These are phyloP conservation scores for Megaustenia siamemsis DNA, from an alignment of 2,888 invertebrate species.

Conservation along the genomic window DNA sequence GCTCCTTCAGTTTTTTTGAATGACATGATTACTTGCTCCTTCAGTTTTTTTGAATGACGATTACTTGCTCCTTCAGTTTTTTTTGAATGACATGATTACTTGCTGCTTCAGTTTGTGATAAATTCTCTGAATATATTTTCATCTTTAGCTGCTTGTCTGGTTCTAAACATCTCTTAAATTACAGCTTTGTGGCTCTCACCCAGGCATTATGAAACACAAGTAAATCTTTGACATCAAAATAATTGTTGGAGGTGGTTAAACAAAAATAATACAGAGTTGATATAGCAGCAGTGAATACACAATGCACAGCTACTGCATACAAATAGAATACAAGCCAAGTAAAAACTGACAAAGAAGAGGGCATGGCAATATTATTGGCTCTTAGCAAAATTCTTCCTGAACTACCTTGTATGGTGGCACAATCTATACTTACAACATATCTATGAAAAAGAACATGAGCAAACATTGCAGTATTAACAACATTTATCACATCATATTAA, in stretches of 20 bases:
- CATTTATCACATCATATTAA: slow-evolving; percentile 34
- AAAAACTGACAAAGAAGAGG: neutral
- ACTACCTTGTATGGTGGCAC: neutral
- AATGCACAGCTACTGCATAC: neutral
- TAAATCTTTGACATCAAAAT: too few species aligned
- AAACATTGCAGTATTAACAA: slow-evolving; percentile 20
- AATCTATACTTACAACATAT: neutral
- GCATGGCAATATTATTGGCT: neutral
- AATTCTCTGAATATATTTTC: too few species aligned
- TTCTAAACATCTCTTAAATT: too few species aligned
- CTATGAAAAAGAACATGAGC: neutral
- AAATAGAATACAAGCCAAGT: neutral
- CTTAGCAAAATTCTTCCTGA: neutral
- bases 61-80: too few species aligned
- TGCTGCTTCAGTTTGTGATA: too few species aligned
- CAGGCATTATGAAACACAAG: too few species aligned
- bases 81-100: too few species aligned
- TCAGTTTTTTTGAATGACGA: too few species aligned
- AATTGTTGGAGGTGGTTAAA: neutral
- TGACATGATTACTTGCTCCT: too few species aligned
- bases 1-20: too few species aligned
- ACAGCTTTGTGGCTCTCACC: too few species aligned
- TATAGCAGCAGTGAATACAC: slow-evolving; percentile 9
- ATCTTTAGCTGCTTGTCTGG: too few species aligned
- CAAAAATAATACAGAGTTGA: neutral